Evolutionary conservation across 2,888 invertebrate genomes (phyloP).

Genomic region (Cosmia trapezina): DNA sequence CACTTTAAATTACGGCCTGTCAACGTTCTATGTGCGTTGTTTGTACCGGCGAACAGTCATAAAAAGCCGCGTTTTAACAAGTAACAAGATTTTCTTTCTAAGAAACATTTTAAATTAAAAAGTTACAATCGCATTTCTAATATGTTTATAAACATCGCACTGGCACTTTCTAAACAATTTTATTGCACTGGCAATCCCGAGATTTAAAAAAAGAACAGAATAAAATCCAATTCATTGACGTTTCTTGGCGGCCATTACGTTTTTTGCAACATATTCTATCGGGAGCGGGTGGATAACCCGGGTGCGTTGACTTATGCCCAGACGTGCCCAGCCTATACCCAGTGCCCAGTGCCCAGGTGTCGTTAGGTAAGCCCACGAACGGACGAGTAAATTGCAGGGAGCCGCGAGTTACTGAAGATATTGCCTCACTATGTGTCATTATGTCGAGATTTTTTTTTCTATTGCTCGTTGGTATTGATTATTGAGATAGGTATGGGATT

Average conservation of each 20-base stretch:
- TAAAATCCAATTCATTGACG: constrained; percentile 55
- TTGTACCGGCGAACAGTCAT: constrained; percentile 25
- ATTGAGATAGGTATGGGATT: constrained; percentile 27
- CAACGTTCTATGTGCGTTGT: constrained; percentile 34
- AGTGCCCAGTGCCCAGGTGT: constrained; percentile 55
- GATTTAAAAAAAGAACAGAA: constrained; percentile 33
- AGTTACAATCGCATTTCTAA: constrained; percentile 2
- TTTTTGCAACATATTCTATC: constrained; percentile 60
- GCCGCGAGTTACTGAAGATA: constrained; percentile 45
- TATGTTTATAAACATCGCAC: constrained; percentile 16
- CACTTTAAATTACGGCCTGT: constrained; percentile 60
- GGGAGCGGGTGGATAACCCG: constrained; percentile 60
- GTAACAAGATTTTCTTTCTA: constrained; percentile 14
- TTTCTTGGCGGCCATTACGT: constrained; percentile 51
- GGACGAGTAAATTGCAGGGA: constrained; percentile 58
- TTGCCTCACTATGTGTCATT: constrained; percentile 59
- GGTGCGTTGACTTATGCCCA: constrained; percentile 59
- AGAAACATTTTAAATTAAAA: constrained; percentile 17
- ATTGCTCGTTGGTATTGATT: constrained; percentile 45
- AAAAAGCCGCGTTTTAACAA: constrained; percentile 28
- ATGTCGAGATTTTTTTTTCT: constrained; percentile 42
- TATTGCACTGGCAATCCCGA: constrained; percentile 20
- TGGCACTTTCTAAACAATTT: constrained; percentile 19
- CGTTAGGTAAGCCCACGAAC: constrained; percentile 27
- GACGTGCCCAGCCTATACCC: constrained; percentile 41